phyloP scores from a whole-genome alignment of 1,140 invertebrate genomes.

The Probaryconus sp. region DNA sequence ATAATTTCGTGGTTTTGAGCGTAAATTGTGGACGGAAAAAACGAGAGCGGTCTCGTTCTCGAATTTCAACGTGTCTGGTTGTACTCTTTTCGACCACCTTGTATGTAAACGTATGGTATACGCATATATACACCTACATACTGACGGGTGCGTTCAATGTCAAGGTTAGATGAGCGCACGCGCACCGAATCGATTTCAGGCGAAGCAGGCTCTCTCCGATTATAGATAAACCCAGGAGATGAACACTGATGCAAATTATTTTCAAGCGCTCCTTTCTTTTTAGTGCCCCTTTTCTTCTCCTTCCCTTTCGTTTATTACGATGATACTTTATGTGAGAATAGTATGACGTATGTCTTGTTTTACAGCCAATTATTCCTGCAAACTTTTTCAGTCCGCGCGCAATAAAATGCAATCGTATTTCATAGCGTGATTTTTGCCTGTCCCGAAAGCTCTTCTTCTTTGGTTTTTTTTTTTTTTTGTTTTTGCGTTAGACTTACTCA shows the following conservation, averaged over 20 bases:
- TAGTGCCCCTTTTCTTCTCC: not conserved
- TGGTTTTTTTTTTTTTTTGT: too few relatives aligned
- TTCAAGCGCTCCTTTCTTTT: constrained; percentile 26
- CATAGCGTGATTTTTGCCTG: too few relatives aligned
- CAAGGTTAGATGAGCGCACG: constrained; percentile 71
- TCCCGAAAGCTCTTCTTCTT: too few relatives aligned
- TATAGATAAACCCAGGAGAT: constrained; percentile 41
- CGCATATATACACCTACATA: constrained; percentile 22
- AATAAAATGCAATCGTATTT: not conserved
- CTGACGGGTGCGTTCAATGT: constrained; percentile 66
- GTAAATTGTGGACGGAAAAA: too few relatives aligned
- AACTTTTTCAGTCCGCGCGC: not conserved
- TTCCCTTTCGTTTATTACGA: constrained; percentile 11
- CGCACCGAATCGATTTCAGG: constrained; percentile 62
- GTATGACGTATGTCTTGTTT: too few relatives aligned
- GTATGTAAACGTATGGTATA: constrained; percentile 11
- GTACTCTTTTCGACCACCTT: not conserved
- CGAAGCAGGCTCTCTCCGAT: constrained; percentile 23
- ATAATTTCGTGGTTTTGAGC: too few relatives aligned
- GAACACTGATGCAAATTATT: constrained; percentile 54
- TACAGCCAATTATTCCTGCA: not conserved
- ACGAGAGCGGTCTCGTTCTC: too few relatives aligned
- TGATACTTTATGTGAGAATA: not conserved
- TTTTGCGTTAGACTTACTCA: too few relatives aligned
- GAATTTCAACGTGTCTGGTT: too few relatives aligned